These are phyloP conservation scores for Holothuria glaberrima DNA, from an alignment of 35 echinoderm and acorn worm genomes.

Conservation along the genomic window DNA sequence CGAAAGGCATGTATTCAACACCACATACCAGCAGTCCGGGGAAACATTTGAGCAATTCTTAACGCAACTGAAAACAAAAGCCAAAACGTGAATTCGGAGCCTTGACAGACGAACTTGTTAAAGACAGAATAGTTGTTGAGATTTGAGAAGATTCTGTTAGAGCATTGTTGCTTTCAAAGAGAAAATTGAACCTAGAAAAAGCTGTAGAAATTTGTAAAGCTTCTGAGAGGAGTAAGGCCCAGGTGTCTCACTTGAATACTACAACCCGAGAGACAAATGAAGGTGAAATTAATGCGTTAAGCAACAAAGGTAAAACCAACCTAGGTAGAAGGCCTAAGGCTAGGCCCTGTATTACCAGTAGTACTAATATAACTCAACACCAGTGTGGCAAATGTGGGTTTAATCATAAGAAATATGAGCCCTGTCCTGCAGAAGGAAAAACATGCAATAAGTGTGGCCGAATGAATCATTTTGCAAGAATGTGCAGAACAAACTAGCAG, in stretches of 20 bases:
- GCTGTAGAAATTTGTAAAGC: slow-evolving; percentile 64
- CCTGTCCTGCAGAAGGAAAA: too few species aligned
- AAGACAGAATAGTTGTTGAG: slow-evolving; percentile 65
- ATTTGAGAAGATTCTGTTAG: slow-evolving; percentile 28
- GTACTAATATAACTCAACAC: too few species aligned
- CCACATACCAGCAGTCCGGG: not conserved
- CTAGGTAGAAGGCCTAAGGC: too few species aligned
- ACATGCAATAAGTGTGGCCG: too few species aligned
- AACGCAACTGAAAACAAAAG: slow-evolving; percentile 56
- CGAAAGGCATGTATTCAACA: slow-evolving; percentile 40
- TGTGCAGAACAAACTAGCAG: too few species aligned
- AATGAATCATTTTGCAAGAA: too few species aligned
- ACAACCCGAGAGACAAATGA: too few species aligned
- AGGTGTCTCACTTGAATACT: not conserved
- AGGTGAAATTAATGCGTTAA: too few species aligned
- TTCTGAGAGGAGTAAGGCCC: slow-evolving; percentile 27
- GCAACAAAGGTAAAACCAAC: too few species aligned
- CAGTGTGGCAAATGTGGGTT: too few species aligned
- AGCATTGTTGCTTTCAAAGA: slow-evolving; percentile 53
- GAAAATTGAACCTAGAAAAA: slow-evolving; percentile 9
- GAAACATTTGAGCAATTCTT: slow-evolving; percentile 53
- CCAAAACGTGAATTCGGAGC: slow-evolving; percentile 64
- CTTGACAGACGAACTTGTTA: slow-evolving; percentile 57
- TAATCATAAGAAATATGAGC: too few species aligned
- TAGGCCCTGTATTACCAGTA: too few species aligned